Base-by-base conservation (phyloP, 2,888 invertebrate species). In the Agonopterix heracliana region DNA sequence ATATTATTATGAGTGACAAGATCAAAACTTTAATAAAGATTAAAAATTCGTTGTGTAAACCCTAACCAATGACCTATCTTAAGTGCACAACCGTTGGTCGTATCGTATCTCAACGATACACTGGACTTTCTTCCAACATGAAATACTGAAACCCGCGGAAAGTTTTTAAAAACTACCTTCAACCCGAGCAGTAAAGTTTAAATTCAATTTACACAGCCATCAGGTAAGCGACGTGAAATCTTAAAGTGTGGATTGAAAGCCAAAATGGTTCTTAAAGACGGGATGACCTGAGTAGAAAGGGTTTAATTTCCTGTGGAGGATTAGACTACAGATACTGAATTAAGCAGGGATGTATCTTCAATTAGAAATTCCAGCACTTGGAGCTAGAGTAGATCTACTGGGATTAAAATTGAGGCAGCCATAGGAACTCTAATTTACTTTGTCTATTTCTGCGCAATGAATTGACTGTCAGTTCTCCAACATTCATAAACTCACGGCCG, bases 291-390 rank as follows among this genome's bases (percentile, higher is more conserved):
- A 60, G 68, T 9, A 71, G 66, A 65, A 71, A 69, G 63, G 68
- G 67, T 64, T 78, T 75, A 74, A 75, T 75, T 76, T 80, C 72
- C 77, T 69, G 67, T 73, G 71, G 59, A 71, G 66, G 66, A 66
- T 72, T 7, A 26, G 26, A 26, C 26, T 26, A 17, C 14, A 42
- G 17, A 38, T 38, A 11, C 38, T 11, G 11, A 38, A 38, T 11
- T 38, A 38, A 38, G 26, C 26, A 38, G 38, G 38, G 38, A 38
- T 38, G 10, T 38, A n/a, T 38, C 38, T n/a, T 38, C 11, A 14
- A 14, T 9, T 42, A 26, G 26, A 26, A 26, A 26, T 26, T 26
- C 26, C 5, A 26, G 26, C 26, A 26, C 5, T 42, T 12, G 17
- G 42, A 26, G 8, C 42, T 2, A 13, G 41, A 12, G 9, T 2